phyloP scores from a whole-genome alignment of 2,113 vertebrate genomes.

The Lagopus muta region DNA sequence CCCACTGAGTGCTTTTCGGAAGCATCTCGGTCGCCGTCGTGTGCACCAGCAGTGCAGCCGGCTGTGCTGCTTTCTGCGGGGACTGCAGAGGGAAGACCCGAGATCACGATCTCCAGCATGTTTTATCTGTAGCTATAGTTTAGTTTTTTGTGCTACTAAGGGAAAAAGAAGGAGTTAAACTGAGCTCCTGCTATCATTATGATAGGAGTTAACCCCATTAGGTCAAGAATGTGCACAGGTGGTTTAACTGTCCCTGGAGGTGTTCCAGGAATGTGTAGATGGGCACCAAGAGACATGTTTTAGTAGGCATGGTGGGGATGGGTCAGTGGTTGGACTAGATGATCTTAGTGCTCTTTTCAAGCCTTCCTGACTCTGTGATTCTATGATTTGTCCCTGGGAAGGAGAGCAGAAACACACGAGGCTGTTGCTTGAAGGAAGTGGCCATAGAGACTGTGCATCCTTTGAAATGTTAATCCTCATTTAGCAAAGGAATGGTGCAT shows the following conservation, averaged over 20 bases:
- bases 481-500: neutral
- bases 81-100: neutral
- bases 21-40: neutral
- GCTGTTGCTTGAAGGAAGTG: conserved; percentile 2
- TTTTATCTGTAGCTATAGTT: neutral
- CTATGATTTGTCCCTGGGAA: neutral
- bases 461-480: neutral
- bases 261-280: too few species aligned
- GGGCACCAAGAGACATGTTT: too few species aligned
- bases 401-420: neutral
- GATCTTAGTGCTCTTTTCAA: too few species aligned
- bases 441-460: neutral
- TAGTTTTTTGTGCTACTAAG: neutral
- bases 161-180: neutral
- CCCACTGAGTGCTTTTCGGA: neutral
- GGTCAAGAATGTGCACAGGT: neutral
- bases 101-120: rapidly evolving
- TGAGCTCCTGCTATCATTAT: neutral
- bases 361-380: too few species aligned
- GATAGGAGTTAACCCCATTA: neutral
- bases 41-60: neutral
- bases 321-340: too few species aligned
- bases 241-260: too few species aligned
- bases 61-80: neutral
- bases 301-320: too few species aligned